These are phyloP conservation scores for Ctenopoma multispine DNA, from an alignment of 2,797 vertebrate genomes.

Conservation along the genomic window DNA sequence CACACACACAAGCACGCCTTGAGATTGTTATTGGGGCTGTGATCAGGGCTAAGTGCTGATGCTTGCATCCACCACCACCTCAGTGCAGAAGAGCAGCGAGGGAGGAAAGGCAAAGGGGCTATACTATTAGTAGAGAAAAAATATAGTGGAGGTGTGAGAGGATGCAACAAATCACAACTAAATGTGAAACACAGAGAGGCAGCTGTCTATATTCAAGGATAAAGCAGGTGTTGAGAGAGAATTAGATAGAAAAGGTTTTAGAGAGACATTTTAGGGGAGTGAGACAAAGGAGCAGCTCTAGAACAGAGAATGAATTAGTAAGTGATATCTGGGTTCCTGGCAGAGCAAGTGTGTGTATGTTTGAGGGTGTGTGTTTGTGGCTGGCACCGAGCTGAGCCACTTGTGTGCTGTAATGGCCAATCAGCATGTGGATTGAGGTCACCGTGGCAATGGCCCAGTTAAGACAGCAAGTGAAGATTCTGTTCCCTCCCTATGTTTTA, in stretches of 20 bases:
- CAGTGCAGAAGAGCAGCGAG: slow-evolving; percentile 27
- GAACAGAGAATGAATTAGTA: slow-evolving; percentile 58
- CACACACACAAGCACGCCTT: slow-evolving; percentile 50
- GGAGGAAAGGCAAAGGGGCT: slow-evolving; percentile 13
- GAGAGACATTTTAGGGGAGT: slow-evolving; percentile 14
- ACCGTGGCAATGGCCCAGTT: slow-evolving; percentile 64
- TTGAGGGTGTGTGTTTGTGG: slow-evolving; percentile 49
- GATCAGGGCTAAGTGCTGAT: slow-evolving; percentile 60
- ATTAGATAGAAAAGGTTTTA: slow-evolving; percentile 19
- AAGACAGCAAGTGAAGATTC: slow-evolving; percentile 50
- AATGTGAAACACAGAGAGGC: slow-evolving; percentile 7
- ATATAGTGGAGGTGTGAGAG: slow-evolving; percentile 17
- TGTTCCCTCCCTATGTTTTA: slow-evolving; percentile 41
- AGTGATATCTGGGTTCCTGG: slow-evolving; percentile 58
- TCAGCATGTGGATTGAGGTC: slow-evolving; percentile 74
- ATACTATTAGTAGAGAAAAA: background rate
- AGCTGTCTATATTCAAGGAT: background rate
- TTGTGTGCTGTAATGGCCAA: slow-evolving; percentile 71
- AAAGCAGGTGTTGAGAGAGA: slow-evolving; percentile 6
- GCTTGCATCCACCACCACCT: slow-evolving; percentile 43
- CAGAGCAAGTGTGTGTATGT: slow-evolving; percentile 43
- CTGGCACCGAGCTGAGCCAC: slow-evolving; percentile 62
- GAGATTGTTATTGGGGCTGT: slow-evolving; percentile 48
- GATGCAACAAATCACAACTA: slow-evolving; percentile 7
- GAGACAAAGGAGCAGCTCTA: slow-evolving; percentile 26